Percentiles rank a stretch among this genome's conserved stretches.
Evolutionary conservation across 2,888 invertebrate genomes (phyloP).

Genomic region (Tuta absoluta): DNA sequence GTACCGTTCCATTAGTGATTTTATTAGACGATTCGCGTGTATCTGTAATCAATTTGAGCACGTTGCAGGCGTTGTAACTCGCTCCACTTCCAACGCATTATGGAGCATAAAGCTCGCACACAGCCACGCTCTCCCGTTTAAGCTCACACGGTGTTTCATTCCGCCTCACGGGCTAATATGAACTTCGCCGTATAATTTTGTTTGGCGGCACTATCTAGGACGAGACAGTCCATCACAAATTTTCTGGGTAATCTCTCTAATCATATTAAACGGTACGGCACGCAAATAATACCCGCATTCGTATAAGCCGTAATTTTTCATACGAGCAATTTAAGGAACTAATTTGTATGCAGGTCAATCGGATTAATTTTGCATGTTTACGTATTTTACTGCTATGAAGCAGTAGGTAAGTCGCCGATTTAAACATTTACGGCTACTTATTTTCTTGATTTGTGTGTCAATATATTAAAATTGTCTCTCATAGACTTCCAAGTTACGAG

Average conservation of each 20-base stretch:
- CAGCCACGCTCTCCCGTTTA: constrained; percentile 52
- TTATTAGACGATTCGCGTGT: constrained; percentile 79
- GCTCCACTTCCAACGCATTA: constrained; percentile 68
- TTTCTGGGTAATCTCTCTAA: constrained; percentile 39
- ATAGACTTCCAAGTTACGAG: constrained; percentile 6
- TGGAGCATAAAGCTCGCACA: constrained; percentile 57
- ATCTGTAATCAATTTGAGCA: constrained; percentile 75
- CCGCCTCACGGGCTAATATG: constrained; percentile 47
- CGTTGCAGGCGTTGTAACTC: constrained; percentile 60
- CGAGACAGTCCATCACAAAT: constrained; percentile 54
- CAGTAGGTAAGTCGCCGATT: constrained; percentile 10
- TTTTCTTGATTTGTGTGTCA: neutral
- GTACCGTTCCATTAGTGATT: constrained; percentile 79
- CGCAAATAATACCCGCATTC: constrained; percentile 9
- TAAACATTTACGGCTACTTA: neutral
- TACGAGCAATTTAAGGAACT: constrained; percentile 14
- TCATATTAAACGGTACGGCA: constrained; percentile 26
- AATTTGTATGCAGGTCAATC: constrained; percentile 13
- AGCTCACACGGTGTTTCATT: constrained; percentile 59
- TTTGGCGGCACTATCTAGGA: constrained; percentile 51
- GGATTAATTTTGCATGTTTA: constrained; percentile 19
- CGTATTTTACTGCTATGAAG: constrained; percentile 13
- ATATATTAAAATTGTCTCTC: neutral
- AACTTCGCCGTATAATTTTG: constrained; percentile 56
- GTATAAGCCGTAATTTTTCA: constrained; percentile 7